Percentiles rank a stretch among this genome's conserved stretches.
phyloP scores from a whole-genome alignment of 2,797 vertebrate genomes.

The Monodelphis domestica region DNA sequence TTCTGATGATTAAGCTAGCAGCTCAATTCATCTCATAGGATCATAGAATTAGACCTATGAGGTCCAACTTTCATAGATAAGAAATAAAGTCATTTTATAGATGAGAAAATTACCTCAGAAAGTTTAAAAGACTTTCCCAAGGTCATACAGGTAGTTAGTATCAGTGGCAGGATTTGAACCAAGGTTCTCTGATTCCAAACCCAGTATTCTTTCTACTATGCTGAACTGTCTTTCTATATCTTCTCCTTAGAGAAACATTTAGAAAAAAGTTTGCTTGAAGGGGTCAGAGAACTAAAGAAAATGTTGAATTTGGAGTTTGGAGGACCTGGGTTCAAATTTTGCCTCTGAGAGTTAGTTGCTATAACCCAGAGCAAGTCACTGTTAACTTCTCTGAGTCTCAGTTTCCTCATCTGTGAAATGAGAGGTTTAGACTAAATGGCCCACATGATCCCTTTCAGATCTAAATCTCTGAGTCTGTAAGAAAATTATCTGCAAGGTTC shows the following conservation, averaged over 20 bases:
- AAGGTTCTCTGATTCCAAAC: not conserved
- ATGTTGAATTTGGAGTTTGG: not conserved
- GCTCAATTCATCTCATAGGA: not conserved
- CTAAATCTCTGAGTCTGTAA: not conserved
- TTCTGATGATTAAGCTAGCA: not conserved
- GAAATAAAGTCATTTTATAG: slow-evolving; percentile 32
- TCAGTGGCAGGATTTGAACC: not conserved
- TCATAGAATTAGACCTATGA: not conserved
- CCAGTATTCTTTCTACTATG: not conserved
- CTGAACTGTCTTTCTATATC: not conserved
- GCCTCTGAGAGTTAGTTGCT: not conserved
- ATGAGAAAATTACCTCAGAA: slow-evolving; percentile 10
- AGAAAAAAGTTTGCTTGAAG: not conserved
- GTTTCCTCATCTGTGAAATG: not conserved
- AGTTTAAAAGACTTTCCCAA: not conserved
- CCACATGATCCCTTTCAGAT: not conserved
- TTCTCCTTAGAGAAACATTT: not conserved
- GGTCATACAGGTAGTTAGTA: not conserved
- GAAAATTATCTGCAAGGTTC: not conserved
- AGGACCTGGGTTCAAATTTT: not conserved
- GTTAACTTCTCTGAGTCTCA: not conserved
- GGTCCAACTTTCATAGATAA: slow-evolving; percentile 9
- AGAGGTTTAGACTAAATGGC: not conserved
- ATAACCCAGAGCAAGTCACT: not conserved
- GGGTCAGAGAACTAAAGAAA: not conserved